Conservation (phyloP, 2,888 invertebrate species). For the Heterodera filipjevi region DNA sequence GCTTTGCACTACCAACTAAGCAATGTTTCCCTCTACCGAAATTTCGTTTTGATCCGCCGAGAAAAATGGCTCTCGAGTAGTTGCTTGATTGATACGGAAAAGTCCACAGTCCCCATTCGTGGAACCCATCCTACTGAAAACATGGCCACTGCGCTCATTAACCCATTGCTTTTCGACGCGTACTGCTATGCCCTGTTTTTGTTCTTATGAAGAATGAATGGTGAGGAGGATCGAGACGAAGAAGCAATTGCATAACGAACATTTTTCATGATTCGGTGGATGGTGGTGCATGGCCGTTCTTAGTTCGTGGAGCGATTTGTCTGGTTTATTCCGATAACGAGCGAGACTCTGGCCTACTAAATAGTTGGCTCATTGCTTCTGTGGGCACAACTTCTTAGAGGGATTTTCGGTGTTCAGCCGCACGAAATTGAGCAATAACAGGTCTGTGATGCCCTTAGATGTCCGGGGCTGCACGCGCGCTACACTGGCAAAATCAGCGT, state of each 20-base stretch:
- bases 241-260: background rate
- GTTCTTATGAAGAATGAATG: background rate
- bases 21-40: background rate
- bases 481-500: too few species aligned
- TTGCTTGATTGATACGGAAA: background rate
- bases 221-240: background rate
- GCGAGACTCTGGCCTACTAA: too few species aligned
- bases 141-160: background rate
- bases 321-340: too few species aligned
- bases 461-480: too few species aligned
- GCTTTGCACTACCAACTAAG: background rate
- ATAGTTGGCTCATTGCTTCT: too few species aligned
- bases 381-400: too few species aligned
- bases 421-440: too few species aligned
- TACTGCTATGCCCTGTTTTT: conserved; percentile 1
- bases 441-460: too few species aligned
- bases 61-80: background rate
- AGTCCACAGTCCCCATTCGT: background rate
- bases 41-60: background rate
- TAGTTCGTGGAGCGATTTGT: too few species aligned
- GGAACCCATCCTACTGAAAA: background rate
- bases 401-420: too few species aligned
- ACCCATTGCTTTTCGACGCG: background rate
- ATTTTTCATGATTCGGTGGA: too few species aligned
- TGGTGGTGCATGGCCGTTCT: too few species aligned